Conservation (phyloP, 2,797 vertebrate genomes). For the Pangasius macronema region DNA sequence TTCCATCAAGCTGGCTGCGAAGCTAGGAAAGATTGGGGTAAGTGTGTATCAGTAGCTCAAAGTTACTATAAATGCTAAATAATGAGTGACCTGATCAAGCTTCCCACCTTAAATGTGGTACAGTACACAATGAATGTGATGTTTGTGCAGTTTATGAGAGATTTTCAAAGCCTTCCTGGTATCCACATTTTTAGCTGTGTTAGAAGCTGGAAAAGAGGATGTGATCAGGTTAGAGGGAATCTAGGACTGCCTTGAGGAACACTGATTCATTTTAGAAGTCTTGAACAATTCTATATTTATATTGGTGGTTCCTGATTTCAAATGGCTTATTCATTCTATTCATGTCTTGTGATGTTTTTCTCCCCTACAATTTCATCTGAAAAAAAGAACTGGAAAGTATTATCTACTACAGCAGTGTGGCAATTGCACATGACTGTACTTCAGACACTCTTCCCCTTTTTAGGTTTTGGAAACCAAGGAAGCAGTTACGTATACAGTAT, state of each 20-base stretch:
- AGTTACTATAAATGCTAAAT: background rate
- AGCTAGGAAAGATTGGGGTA: constrained; percentile 90
- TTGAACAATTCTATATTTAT: constrained; percentile 21
- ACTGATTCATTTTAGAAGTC: background rate
- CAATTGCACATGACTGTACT: constrained; percentile 15
- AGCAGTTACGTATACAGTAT: background rate
- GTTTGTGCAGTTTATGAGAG: background rate
- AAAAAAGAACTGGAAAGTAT: background rate
- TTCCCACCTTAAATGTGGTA: background rate
- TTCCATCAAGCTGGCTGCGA: constrained; percentile 87
- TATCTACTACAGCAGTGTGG: background rate
- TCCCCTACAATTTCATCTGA: background rate
- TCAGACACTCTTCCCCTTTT: background rate
- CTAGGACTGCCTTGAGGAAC: background rate
- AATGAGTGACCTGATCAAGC: background rate
- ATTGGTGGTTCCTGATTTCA: constrained; percentile 37
- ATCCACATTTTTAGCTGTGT: background rate
- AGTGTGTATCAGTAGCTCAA: constrained; percentile 35
- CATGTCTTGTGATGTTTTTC: constrained; percentile 22
- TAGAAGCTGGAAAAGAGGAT: background rate
- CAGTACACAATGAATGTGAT: background rate
- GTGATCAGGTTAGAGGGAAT: background rate
- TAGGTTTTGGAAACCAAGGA: background rate
- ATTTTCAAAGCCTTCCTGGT: background rate
- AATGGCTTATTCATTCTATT: constrained; percentile 18